phyloP scores from a whole-genome alignment of 2,113 vertebrate genomes.

The Etia nguti region DNA sequence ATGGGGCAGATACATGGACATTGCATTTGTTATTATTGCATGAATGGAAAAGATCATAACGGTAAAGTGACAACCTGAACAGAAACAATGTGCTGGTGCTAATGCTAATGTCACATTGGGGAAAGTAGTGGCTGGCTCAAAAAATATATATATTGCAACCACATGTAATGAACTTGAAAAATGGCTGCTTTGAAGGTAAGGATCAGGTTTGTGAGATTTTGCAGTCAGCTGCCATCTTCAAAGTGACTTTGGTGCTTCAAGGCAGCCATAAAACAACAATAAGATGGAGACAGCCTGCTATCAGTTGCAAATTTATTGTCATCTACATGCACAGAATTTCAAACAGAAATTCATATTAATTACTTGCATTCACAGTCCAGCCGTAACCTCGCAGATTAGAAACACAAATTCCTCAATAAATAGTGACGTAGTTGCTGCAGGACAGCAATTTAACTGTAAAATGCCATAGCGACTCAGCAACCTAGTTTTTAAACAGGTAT shows the following conservation, averaged over 20 bases:
- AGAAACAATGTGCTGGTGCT: neutral
- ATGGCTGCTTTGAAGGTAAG: neutral
- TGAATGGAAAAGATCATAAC: neutral
- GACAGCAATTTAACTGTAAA: neutral
- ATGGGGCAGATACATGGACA: neutral
- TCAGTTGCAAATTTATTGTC: neutral
- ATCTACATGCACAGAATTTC: neutral
- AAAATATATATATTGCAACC: neutral
- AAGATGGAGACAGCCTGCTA: neutral
- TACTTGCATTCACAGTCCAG: neutral
- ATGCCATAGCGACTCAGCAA: neutral
- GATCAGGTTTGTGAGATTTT: neutral
- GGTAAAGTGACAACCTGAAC: neutral
- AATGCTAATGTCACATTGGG: rapidly evolving
- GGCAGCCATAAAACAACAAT: neutral
- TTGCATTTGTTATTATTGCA: neutral
- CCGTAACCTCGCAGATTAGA: neutral
- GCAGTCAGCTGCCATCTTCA: neutral
- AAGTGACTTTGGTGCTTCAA: neutral
- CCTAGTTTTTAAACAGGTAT: neutral
- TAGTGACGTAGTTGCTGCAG: neutral
- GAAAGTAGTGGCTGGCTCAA: neutral
- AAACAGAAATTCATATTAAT: neutral
- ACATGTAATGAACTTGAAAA: neutral
- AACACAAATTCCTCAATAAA: neutral